Conservation (phyloP, 1,140 invertebrate species). For the Microvelia longipes region DNA sequence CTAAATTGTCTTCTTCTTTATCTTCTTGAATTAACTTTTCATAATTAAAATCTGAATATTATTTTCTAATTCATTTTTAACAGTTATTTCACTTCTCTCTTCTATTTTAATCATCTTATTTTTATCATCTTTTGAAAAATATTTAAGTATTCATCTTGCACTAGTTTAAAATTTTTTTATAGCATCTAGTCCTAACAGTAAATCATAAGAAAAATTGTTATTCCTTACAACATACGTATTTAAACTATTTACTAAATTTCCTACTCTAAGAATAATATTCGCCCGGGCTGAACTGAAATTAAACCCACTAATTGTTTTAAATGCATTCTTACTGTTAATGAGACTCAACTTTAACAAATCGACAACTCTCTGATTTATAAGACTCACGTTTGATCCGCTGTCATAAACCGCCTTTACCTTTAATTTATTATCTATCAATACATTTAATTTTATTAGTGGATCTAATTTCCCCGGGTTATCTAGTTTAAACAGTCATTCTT, state of each 20-base stretch:
- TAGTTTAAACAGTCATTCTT: not conserved
- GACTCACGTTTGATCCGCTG: conserved; percentile 7
- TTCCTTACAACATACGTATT: conserved; percentile 17
- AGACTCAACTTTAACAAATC: conserved; percentile 2
- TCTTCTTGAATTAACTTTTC: conserved; percentile 16
- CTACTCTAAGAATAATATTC: conserved; percentile 21
- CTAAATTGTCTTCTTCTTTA: conserved; percentile 19
- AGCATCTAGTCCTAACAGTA: conserved; percentile 17
- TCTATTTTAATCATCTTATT: conserved; percentile 7
- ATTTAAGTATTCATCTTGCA: conserved; percentile 18
- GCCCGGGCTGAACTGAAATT: conserved; percentile 11
- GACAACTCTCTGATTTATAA: conserved; percentile 2
- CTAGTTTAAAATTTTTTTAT: conserved; percentile 17
- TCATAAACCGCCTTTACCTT: conserved; percentile 6
- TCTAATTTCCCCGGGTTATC: conserved; percentile 5
- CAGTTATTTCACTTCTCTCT: not conserved
- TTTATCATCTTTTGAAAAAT: conserved; percentile 20
- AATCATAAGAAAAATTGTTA: conserved; percentile 16
- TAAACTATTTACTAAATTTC: conserved; percentile 12
- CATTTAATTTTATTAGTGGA: conserved; percentile 2
- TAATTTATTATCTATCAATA: conserved; percentile 2
- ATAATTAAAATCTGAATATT: not conserved
- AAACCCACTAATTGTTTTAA: conserved; percentile 5
- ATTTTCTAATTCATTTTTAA: not conserved
- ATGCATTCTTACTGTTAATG: not conserved